Base-by-base conservation (phyloP, 2,113 vertebrate genomes). In the Bos javanicus region DNA sequence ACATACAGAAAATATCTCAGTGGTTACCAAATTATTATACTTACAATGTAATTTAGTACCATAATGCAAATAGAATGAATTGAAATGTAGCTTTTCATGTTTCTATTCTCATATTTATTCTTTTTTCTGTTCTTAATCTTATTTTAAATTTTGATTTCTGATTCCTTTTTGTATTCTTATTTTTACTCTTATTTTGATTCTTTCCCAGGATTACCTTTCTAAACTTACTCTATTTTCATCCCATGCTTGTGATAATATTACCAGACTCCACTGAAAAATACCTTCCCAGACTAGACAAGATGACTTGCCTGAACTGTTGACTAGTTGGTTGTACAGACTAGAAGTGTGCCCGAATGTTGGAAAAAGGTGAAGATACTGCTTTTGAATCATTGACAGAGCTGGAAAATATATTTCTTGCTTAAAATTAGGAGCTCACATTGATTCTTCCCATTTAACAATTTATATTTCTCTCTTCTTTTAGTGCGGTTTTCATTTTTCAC, bases 401-500 rank as follows among this genome's bases (percentile, higher is more conserved):
- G 19, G 64, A 71, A 87, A 93, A 88, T 71, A 46, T 54, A 92
- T 96, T 93, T 95, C 59, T 96, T 82, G 11, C 57, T 94, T 87
- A 82, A 92, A 98, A 88, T 94, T 56, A 91, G 90, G 52, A 97
- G 21, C 94, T 97, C 67, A 92, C 30, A 46, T 36, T 33, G 74
- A 85, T 91, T 86, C 33, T 87, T 87, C 48, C 71, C 94, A 59
- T 93, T 94, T 80, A 87, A 84, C 83, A 84, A 26, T 76, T 96
- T 94, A 78, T 93, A 95, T 91, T 86, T 87, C 71, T 93, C 48
- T 92, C 14, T 91, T 80, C n/a, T 88, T 85, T 90, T 84, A 76
- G 8, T 94, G 89, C 59, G n/a, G 57, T 96, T 95, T 92, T 95
- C 39, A 76, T 95, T 95, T 96, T 91, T 71, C 43, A 80, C 50